These are phyloP conservation scores for Smutsia temminckii DNA, from an alignment of 2,797 vertebrate species.

Conservation along the genomic window DNA sequence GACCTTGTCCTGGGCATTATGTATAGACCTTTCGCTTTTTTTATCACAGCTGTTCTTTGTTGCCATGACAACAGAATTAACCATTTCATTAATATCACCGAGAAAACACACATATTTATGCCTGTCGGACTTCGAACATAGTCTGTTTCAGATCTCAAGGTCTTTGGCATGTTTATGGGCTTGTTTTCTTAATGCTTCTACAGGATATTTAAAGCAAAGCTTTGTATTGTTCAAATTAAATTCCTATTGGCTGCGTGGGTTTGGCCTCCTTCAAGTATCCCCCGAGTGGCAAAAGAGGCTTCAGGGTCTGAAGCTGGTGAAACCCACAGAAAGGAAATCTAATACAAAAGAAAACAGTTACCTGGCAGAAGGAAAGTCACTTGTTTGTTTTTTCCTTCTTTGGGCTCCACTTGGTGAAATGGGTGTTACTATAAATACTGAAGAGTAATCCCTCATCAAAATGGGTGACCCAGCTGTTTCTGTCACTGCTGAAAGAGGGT, in stretches of 20 bases:
- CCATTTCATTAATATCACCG: conserved; percentile 87
- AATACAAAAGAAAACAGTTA: conserved; percentile 78
- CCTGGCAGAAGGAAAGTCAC: conserved; percentile 71
- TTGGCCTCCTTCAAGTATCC: conserved; percentile 79
- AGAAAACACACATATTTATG: conserved; percentile 80
- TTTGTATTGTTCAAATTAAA: conserved; percentile 79
- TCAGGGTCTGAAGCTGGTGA: conserved; percentile 67
- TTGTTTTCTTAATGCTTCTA: conserved; percentile 74
- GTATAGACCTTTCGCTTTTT: conserved; percentile 88
- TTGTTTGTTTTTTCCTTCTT: conserved; percentile 58
- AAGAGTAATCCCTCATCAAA: conserved; percentile 65
- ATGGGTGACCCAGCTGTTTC: conserved; percentile 65
- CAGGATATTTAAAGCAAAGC: conserved; percentile 63
- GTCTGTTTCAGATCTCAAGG: conserved; percentile 78
- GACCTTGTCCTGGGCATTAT: conserved; percentile 89
- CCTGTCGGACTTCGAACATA: conserved; percentile 74
- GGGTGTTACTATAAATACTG: conserved; percentile 74
- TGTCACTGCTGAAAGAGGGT: conserved; percentile 46
- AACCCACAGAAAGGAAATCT: conserved; percentile 66
- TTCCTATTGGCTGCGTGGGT: conserved; percentile 80
- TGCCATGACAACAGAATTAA: conserved; percentile 93
- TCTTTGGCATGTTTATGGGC: conserved; percentile 70
- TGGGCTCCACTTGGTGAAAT: conserved; percentile 69
- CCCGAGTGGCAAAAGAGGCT: conserved; percentile 77
- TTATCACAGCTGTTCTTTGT: conserved; percentile 88